Evolutionary conservation across 1,140 invertebrate genomes (phyloP).

Genomic region (Gerris buenoi): DNA sequence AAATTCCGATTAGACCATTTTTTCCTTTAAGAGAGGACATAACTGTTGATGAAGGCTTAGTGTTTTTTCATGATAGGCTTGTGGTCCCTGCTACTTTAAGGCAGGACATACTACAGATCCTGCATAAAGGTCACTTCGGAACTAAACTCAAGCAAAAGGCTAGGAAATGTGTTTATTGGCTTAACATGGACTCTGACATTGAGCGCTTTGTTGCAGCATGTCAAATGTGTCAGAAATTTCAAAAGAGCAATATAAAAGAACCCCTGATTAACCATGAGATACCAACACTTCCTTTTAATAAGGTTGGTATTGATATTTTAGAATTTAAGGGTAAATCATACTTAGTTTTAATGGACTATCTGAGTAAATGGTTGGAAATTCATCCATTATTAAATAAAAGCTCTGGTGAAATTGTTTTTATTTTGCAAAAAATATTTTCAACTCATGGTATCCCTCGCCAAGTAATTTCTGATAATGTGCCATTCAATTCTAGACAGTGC

Average conservation of each 20-base stretch:
- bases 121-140: neutral
- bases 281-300: neutral
- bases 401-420: neutral
- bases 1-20: neutral
- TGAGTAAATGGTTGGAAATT: neutral
- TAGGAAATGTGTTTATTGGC: slow-evolving; percentile 2
- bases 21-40: slow-evolving; percentile 4
- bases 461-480: slow-evolving; percentile 14
- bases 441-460: slow-evolving; percentile 8
- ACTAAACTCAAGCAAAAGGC: neutral
- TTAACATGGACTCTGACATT: neutral
- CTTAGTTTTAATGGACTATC: slow-evolving; percentile 2
- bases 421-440: slow-evolving; percentile 5
- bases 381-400: neutral
- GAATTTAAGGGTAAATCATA: neutral
- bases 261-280: neutral
- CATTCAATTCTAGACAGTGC: slow-evolving; percentile 9
- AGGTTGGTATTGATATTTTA: slow-evolving; percentile 3
- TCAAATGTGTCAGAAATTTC: neutral
- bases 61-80: neutral
- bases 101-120: neutral
- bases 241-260: neutral
- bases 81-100: neutral
- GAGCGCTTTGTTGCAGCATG: neutral
- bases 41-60: slow-evolving; percentile 6